Evolutionary conservation across 2,113 vertebrate species (phyloP), one percentile per base, ranked within the genome.

Genomic region (Campylomormyrus numenius): DNA sequence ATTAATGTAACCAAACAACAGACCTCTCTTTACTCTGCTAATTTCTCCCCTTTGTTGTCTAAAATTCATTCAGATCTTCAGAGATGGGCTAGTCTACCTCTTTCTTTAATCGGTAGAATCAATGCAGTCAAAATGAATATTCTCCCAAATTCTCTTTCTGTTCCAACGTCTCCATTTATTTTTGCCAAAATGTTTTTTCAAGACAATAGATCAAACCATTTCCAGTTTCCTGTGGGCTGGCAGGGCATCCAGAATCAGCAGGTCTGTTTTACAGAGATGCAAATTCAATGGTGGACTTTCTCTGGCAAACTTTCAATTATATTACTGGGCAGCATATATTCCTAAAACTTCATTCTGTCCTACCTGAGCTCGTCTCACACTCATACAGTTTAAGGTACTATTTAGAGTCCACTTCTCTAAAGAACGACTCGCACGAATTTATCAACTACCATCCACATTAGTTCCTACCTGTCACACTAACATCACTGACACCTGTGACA

Each of bases 51-150:
- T 49, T 53, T 87, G 9, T 3, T 89, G 3, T 53, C 21, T 89
- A 89, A 91, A 87, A 49, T 80, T 24, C 74, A 89, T 42, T 19
- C 27, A 31, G 80, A 90, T 42, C 17, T 91, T 19, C 89, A 83
- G 10, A 53, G 89, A 85, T 91, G 39, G 87, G 89, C 4, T 27
- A 62, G n/a, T 1, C 3, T 90, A 31, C 74, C 42, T 77, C 2
- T 90, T 1, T 49, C 89, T 1, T 10, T 90, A 5, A 77, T 31
- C 31, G 31, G 31, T 31, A 31, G 31, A 31, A 31, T 31, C 31
- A 31, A 31, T 31, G 31, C 31, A 31, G 31, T 31, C 31, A 31
- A 31, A 31, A 31, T 31, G 31, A 31, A 31, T 31, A 31, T 31
- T 31, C 31, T 31, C 31, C 31, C 31, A 31, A 31, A 31, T 31